Percentiles rank a stretch among this genome's conserved stretches.
Evolutionary conservation across 2,888 invertebrate genomes (phyloP).

Genomic region (Orthosia gothica): DNA sequence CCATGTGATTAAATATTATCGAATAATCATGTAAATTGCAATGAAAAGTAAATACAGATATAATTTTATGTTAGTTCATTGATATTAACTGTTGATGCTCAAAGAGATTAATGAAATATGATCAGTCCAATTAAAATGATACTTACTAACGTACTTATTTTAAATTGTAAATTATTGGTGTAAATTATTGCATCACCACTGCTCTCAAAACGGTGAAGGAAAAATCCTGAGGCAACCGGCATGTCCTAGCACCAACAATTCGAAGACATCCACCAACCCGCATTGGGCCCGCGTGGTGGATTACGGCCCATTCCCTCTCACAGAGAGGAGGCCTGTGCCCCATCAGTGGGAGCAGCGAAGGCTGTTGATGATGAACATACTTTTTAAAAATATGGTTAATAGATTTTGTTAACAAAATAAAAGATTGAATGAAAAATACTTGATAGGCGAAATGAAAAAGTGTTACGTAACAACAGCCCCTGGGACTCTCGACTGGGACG

Average conservation of each 20-base stretch:
- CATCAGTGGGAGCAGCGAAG: neutral
- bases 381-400: neutral
- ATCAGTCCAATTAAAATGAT: neutral
- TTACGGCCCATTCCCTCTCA: neutral
- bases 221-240: too few relatives aligned
- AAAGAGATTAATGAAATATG: neutral
- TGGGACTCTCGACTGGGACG: neutral
- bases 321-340: neutral
- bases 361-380: too few relatives aligned
- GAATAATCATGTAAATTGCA: neutral
- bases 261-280: neutral
- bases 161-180: neutral
- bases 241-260: too few relatives aligned
- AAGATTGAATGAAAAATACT: neutral
- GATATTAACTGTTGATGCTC: neutral
- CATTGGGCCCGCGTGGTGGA: neutral
- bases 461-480: conserved; percentile 7
- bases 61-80: neutral
- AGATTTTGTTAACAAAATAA: neutral
- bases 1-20: conserved; percentile 11
- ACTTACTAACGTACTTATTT: neutral
- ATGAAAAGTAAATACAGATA: neutral
- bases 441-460: neutral
- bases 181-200: neutral
- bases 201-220: neutral